phyloP scores from a whole-genome alignment of 2,797 vertebrate genomes.

The Carduelis carduelis region DNA sequence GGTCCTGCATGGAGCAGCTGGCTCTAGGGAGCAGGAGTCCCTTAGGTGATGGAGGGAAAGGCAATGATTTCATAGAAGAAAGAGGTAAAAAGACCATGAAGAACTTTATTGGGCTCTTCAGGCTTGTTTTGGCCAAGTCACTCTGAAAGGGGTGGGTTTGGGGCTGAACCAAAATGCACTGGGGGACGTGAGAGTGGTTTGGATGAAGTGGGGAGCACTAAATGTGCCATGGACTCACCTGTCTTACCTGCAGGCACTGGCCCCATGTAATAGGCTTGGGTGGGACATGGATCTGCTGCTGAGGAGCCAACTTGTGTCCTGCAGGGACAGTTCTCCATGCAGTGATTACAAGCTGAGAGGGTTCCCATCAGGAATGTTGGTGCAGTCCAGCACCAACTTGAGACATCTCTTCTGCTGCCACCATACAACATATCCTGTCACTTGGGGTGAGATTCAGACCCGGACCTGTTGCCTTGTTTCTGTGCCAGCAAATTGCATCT shows the following conservation, averaged over 20 bases:
- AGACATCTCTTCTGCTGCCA: neutral
- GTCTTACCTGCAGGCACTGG: neutral
- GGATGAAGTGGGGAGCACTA: neutral
- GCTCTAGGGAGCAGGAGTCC: neutral
- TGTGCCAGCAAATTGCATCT: neutral
- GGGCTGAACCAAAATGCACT: neutral
- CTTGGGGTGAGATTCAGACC: neutral
- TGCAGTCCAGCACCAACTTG: neutral
- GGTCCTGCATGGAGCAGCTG: neutral
- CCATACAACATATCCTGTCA: neutral
- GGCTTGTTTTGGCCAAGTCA: neutral
- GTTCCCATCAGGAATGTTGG: neutral
- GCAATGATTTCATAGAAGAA: neutral
- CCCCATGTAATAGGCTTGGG: neutral
- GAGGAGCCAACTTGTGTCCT: neutral
- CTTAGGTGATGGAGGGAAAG: neutral
- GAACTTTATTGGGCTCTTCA: neutral
- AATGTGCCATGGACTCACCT: neutral
- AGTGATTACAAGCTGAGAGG: neutral
- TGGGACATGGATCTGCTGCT: neutral
- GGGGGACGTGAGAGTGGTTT: neutral
- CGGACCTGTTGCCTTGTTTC: neutral
- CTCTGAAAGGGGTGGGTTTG: neutral
- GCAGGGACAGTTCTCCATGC: neutral
- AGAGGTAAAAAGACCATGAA: neutral